phyloP scores from a whole-genome alignment of 2,113 vertebrate genomes.

The Myanophis thanlyinensis region DNA sequence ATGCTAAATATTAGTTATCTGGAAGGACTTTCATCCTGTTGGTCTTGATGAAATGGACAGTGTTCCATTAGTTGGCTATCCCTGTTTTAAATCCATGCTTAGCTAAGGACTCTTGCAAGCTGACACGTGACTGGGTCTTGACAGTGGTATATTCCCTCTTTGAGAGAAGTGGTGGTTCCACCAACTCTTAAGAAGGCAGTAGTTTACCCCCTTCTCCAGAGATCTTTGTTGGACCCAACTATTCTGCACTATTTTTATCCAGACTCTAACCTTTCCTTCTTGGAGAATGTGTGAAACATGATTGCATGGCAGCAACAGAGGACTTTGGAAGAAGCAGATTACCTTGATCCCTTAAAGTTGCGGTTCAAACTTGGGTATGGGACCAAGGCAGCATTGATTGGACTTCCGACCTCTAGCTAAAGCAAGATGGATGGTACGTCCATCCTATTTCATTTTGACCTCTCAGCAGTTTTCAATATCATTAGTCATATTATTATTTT shows the following conservation, averaged over 20 bases:
- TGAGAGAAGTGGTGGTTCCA: not conserved
- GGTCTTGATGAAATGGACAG: not conserved
- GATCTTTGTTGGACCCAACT: not conserved
- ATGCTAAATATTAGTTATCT: slow-evolving; percentile 26
- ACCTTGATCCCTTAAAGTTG: no score
- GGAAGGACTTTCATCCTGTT: not conserved
- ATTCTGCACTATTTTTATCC: no score
- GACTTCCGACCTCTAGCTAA: not conserved
- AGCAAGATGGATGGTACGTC: not conserved
- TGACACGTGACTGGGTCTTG: not conserved
- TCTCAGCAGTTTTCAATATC: not conserved
- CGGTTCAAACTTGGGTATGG: not conserved
- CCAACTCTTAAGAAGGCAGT: not conserved
- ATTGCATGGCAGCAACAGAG: no score
- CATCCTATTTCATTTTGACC: not conserved
- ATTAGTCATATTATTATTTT: not conserved
- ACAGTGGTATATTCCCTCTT: not conserved
- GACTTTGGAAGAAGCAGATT: no score
- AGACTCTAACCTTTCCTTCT: no score
- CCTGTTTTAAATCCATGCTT: not conserved
- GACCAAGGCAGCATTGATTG: not conserved
- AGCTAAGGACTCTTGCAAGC: no score
- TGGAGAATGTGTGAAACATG: no score
- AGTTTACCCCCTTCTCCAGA: not conserved
- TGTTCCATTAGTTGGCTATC: not conserved